A percentile compares a stretch with the other conserved stretches of the same genome.
These are phyloP conservation scores for Scatophagus argus DNA, from an alignment of 2,113 vertebrate genomes.

Conservation along the genomic window DNA sequence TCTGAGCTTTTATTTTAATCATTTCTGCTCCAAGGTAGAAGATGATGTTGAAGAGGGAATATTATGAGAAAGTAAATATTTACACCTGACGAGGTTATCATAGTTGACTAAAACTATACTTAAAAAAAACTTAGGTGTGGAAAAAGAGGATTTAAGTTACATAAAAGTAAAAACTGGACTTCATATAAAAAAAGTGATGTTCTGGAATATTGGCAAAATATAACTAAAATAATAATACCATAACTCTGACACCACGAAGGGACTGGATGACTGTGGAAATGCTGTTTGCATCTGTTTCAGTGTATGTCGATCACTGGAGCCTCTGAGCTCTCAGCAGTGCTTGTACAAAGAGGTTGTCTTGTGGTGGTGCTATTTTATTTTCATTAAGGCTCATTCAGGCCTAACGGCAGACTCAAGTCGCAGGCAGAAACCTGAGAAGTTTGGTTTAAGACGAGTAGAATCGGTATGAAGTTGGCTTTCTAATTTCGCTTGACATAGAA, in stretches of 20 bases:
- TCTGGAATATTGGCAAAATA: no score
- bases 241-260: background rate
- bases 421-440: background rate
- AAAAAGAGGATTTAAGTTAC: no score
- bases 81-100: no score
- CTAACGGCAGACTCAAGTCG: background rate
- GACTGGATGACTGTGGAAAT: background rate
- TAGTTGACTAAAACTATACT: no score
- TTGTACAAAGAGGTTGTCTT: background rate
- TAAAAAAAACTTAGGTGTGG: no score
- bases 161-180: no score
- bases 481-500: background rate
- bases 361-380: background rate
- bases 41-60: constrained; percentile 2
- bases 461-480: constrained; percentile 8
- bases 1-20: constrained; percentile 46
- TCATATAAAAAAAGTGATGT: no score
- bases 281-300: no score
- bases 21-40: constrained; percentile 6
- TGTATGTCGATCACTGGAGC: background rate
- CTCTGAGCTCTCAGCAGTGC: background rate
- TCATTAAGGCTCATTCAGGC: background rate
- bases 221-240: no score
- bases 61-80: constrained; percentile 22
- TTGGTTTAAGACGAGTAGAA: background rate